These are phyloP conservation scores for Drosophila emarginata DNA, from an alignment of 2,888 invertebrate genomes.

Conservation along the genomic window DNA sequence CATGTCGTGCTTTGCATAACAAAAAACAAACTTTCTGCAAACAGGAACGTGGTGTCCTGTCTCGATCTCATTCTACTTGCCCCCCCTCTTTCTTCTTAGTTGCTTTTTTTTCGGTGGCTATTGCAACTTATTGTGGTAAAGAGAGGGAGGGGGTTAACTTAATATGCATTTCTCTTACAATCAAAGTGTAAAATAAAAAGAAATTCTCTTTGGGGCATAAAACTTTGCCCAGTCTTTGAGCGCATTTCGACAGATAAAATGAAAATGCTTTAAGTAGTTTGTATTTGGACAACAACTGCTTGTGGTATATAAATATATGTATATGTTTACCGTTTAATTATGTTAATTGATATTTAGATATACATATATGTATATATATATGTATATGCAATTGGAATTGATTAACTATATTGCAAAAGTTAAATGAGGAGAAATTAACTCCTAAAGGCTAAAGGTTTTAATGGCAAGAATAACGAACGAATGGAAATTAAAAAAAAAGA, in stretches of 20 bases:
- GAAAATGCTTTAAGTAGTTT: conserved; percentile 37
- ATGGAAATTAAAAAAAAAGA: neutral
- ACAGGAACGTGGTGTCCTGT: conserved; percentile 38
- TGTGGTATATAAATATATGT: neutral
- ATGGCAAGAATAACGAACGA: neutral
- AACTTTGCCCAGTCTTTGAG: conserved; percentile 7
- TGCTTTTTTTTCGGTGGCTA: conserved; percentile 6
- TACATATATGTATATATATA: conserved; percentile 54
- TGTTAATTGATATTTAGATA: conserved; percentile 51
- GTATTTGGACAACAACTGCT: conserved; percentile 1
- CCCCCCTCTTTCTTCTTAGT: no score
- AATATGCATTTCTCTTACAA: conserved; percentile 48
- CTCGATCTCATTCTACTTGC: neutral
- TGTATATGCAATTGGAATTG: conserved; percentile 45
- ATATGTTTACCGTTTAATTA: conserved; percentile 45
- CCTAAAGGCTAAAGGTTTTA: neutral
- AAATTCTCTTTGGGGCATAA: neutral
- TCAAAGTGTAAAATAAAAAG: conserved; percentile 17
- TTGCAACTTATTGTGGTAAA: conserved; percentile 35
- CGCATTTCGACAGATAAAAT: conserved; percentile 1
- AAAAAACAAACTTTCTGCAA: conserved; percentile 55
- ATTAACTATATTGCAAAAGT: conserved; percentile 30
- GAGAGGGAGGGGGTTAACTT: conserved; percentile 25
- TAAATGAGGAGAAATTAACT: neutral
- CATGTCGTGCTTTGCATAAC: conserved; percentile 62